phyloP scores from a whole-genome alignment of 2,113 vertebrate genomes.

The Mixornis gularis region DNA sequence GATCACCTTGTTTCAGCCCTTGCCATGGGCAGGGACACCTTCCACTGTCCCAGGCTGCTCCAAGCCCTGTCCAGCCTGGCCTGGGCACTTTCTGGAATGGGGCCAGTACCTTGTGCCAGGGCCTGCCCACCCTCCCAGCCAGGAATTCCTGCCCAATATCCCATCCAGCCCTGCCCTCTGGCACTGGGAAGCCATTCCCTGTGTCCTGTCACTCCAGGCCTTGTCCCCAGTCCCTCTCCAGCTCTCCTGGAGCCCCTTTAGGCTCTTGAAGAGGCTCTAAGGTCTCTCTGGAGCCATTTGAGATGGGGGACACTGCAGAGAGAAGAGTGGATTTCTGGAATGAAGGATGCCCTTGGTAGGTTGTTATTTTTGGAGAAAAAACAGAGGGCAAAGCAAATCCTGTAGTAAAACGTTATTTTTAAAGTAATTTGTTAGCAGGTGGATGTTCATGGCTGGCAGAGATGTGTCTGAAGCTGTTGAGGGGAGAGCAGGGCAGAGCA shows the following conservation, averaged over 20 bases:
- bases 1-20: background rate
- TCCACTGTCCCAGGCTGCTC: fast-evolving
- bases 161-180: background rate
- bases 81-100: fast-evolving
- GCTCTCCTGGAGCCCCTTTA: background rate
- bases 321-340: background rate
- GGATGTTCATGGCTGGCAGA: background rate
- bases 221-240: background rate
- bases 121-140: background rate
- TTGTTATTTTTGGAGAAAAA: background rate
- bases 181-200: background rate
- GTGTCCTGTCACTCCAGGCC: fast-evolving
- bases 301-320: background rate
- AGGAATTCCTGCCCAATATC: fast-evolving
- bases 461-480: background rate
- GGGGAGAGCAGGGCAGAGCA: background rate
- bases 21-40: background rate
- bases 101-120: background rate
- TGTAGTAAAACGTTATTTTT: background rate
- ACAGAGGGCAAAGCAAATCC: background rate
- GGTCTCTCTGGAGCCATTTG: background rate
- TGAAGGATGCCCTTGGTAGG: background rate
- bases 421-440: background rate
- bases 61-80: background rate
- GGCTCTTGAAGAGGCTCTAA: fast-evolving